Evolutionary conservation across 2,113 vertebrate genomes (phyloP).

Genomic region (Barnardius zonarius): DNA sequence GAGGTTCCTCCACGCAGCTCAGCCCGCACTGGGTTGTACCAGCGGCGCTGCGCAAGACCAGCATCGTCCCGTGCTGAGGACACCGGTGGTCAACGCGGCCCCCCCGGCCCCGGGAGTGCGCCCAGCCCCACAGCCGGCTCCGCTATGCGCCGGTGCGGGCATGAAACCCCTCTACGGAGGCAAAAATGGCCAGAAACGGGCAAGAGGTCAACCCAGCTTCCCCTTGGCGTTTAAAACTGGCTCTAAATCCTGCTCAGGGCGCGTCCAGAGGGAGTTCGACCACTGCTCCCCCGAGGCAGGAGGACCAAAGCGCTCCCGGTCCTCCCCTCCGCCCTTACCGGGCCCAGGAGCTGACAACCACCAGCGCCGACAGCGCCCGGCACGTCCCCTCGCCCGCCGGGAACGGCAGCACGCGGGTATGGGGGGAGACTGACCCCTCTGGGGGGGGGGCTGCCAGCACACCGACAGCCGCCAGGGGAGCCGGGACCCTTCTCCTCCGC

Average conservation of each 20-base stretch:
- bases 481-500: not conserved
- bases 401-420: no score
- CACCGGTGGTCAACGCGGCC: not conserved
- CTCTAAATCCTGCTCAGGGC: accelerated
- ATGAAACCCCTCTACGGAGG: not conserved
- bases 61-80: not conserved
- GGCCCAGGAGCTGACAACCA: not conserved
- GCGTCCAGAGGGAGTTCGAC: no score
- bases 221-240: accelerated
- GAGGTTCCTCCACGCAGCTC: not conserved
- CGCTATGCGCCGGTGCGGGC: not conserved
- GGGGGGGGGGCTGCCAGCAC: not conserved
- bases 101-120: not conserved
- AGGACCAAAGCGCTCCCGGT: not conserved
- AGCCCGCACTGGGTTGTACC: not conserved
- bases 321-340: not conserved
- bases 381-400: no score
- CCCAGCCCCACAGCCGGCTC: not conserved
- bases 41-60: not conserved
- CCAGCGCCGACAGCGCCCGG: no score
- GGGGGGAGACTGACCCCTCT: not conserved
- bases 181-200: accelerated
- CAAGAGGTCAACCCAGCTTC: no score
- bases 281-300: not conserved
- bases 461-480: not conserved